Evolutionary conservation across 2,888 invertebrate species (phyloP), one percentile per base, ranked within the genome.

Genomic region (Macrosiphum euphorbiae): DNA sequence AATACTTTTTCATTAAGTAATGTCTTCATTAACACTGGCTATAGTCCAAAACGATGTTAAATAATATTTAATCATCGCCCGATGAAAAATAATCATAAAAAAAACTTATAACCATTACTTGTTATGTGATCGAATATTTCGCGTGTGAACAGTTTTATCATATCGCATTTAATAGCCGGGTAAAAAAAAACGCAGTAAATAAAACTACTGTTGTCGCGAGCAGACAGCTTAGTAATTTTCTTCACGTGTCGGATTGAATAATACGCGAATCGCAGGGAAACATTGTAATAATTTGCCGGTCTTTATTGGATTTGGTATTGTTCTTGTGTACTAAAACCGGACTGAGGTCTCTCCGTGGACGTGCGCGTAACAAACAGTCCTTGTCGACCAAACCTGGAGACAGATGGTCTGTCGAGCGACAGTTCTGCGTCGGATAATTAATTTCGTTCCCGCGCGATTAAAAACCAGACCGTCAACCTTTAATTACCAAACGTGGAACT

Each of bases 401-500:
- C 94, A 90, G 94, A 90, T 90, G 90, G 94, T 94, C 94, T 92
- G 50, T 94, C 85, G 93, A 88, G 67, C 35, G 92, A 88, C 47
- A 41, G 44, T 91, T 84, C 50, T 47, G 52, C 87, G 78, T 24
- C 41, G 78, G 78, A 90, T 93, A 93, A 85, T 93, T 85, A 89
- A 92, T 93, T 92, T 92, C 78, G 41, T 93, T 89, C 84, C 47
- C 50, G 92, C n/a, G 78, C 93, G 89, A 90, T 94, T 94, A 94
- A 90, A 94, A 94, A 94, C 94, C 94, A 90, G 94, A 90, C 87
- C 90, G 94, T 94, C 94, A 90, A 94, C 94, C 61, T 94, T 94
- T 94, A 94, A 94, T 94, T 94, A 94, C 94, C 94, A 52, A 94
- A 94, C 90, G 86, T 90, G 94, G 94, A 94, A 94, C 94, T 94